These are phyloP conservation scores for Ips nitidus DNA, from an alignment of 1,140 invertebrate genomes.

Conservation along the genomic window DNA sequence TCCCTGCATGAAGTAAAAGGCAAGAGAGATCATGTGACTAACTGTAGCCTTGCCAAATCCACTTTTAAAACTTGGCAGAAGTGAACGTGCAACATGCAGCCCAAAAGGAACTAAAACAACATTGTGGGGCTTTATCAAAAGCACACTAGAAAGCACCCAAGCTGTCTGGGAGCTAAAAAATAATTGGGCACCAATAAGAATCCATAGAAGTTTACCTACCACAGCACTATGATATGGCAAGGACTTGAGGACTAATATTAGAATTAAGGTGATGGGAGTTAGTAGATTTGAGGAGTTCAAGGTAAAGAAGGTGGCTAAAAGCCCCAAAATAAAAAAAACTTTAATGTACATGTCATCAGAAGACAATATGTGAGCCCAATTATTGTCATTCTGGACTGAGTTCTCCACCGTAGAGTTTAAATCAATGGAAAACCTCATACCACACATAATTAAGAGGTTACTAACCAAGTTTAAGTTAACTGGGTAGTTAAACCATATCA, in stretches of 20 bases:
- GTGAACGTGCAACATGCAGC: constrained; percentile 53
- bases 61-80: constrained; percentile 42
- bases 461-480: too few species aligned
- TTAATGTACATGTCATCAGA: constrained; percentile 56
- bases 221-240: constrained; percentile 30
- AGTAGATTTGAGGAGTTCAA: constrained; percentile 29
- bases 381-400: constrained; percentile 71
- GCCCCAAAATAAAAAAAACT: constrained; percentile 58
- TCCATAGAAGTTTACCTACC: constrained; percentile 45
- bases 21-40: constrained; percentile 65
- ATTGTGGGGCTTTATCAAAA: constrained; percentile 78
- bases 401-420: constrained; percentile 88
- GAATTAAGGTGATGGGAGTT: constrained; percentile 33
- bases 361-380: constrained; percentile 65
- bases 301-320: constrained; percentile 40
- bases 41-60: constrained; percentile 49
- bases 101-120: constrained; percentile 69
- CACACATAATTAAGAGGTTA: background rate
- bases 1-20: constrained; percentile 83
- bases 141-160: constrained; percentile 63
- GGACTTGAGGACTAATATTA: constrained; percentile 52
- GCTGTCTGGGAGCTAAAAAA: constrained; percentile 38
- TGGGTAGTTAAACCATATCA: too few species aligned
- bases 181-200: constrained; percentile 35
- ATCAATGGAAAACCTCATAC: constrained; percentile 60